phyloP scores from a whole-genome alignment of 2,888 invertebrate species.

The Dione vanillae region DNA sequence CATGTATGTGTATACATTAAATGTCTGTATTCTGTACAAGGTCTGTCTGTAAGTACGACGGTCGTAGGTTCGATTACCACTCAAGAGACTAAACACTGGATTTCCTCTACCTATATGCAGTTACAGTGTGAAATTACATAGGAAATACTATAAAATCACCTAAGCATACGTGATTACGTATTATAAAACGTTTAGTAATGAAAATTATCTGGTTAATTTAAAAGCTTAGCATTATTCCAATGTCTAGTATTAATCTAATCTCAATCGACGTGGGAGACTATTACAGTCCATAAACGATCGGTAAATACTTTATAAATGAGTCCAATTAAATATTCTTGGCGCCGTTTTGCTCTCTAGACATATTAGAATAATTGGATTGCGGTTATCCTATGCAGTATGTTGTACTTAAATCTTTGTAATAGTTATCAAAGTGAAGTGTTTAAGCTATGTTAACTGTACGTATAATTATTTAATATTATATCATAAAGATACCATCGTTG shows the following conservation, averaged over 20 bases:
- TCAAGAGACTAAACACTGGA: too few relatives aligned
- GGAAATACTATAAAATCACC: not conserved
- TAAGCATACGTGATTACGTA: not conserved
- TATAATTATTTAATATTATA: not conserved
- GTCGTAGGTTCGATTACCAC: too few relatives aligned
- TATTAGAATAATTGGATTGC: slow-evolving; percentile 23
- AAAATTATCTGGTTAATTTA: not conserved
- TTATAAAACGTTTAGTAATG: not conserved
- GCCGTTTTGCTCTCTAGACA: slow-evolving; percentile 21
- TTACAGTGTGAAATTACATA: too few relatives aligned
- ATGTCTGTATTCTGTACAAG: too few relatives aligned
- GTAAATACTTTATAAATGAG: slow-evolving; percentile 32
- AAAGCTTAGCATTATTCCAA: slow-evolving; percentile 4
- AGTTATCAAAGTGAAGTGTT: not conserved
- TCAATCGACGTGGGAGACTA: slow-evolving; percentile 13
- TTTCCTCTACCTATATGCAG: too few relatives aligned
- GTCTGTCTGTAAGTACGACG: too few relatives aligned
- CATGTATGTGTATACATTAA: too few relatives aligned
- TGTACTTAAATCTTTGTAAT: not conserved
- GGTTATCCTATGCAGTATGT: not conserved
- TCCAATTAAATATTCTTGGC: slow-evolving; percentile 31
- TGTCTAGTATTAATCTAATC: slow-evolving; percentile 2
- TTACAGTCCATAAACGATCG: slow-evolving; percentile 19
- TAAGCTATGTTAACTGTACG: not conserved
- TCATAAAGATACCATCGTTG: too few relatives aligned